Evolutionary conservation across 2,797 vertebrate species (phyloP), one percentile per base, ranked within the genome.

Genomic region (Acrossocheilus wenchowensis): DNA sequence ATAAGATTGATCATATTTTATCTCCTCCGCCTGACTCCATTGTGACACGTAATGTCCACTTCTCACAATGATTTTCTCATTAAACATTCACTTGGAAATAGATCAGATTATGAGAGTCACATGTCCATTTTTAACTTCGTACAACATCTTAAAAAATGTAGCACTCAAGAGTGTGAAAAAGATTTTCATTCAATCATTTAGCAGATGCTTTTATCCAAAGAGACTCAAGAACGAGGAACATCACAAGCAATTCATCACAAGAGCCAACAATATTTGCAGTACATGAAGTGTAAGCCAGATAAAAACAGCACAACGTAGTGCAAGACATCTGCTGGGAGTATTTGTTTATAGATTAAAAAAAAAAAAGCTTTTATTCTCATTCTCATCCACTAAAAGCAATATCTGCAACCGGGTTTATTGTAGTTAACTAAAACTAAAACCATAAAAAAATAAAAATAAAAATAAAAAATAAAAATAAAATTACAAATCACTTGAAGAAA

Each of bases 171-270:
- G 50, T 39, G 74, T 68, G 60, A 26, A 57, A 78, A 78, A 78
- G 50, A 57, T 57, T 23, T 57, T 14, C 11, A 7, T 39, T 78
- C 30, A 57, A 54, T 36, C 50, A 78, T 78, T 78, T 78, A 57
- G 50, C 52, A 57, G 74, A 77, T 54, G 74, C 74, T 77, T 77
- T 77, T 39, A 77, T 23, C 30, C 48, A 54, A 52, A 77, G 74
- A 21, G 74, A 77, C 48, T 36, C 1, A 1, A 21, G 36, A 15
- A 78, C 6, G 36, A 57, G 50, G 21, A 54, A 14, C 21, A 36
- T 54, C 19, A 23, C 19, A 14, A 54, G 19, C 50, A 54, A 39
- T 57, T 36, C 36, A 57, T 39, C 30, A 54, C 50, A 78, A 78
- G 19, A 57, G 50, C 34, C 19, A 54, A 54, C 74, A 7, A 54